Evolutionary conservation across 1,140 invertebrate species (phyloP), one percentile per base, ranked within the genome.

Genomic region (Pogonognathellus flavescens): DNA sequence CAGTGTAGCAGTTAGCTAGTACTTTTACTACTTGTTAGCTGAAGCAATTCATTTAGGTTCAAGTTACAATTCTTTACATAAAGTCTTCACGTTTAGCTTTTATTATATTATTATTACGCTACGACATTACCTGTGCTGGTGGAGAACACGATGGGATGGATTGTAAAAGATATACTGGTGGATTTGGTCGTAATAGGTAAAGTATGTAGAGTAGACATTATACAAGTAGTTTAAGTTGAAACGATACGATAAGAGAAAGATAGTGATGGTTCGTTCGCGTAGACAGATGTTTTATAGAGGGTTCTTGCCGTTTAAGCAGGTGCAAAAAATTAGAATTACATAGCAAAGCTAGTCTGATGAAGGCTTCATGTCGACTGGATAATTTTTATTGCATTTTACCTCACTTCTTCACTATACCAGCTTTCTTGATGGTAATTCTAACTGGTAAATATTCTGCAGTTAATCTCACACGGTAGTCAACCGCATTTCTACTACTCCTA

Each of bases 271-370:
- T 50, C 50, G 25, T 84, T 84, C 55, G 50, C 80, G 83, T 66
- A 85, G 84, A 85, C 84, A 85, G 84, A 85, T 85, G 84, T 85
- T 85, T 85, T 85, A 80, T 85, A 52, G 55, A 55, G 70, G 70
- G 70, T 76, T 76, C 70, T 76, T 76, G 70, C 70, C 70, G 70
- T 76, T 76, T 76, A 76, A 62, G 83, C 84, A 85, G 84, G 84
- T 85, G 84, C 76, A 85, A 85, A 85, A 84, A 84, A 59, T 83
- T 70, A 62, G 70, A 76, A 76, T 76, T 57, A 82, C 52, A 59
- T 57, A 50, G 80, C 80, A 31, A 76, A 76, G 70, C 41, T 76
- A 49, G 70, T 76, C 70, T 76, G 70, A 82, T 57, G 80, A 59
- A 82, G 80, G 80, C 22, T 82, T 59, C 80, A 55, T 82, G 80